Conservation (phyloP, 2,797 vertebrate species). For the Pelochelys cantorii region DNA sequence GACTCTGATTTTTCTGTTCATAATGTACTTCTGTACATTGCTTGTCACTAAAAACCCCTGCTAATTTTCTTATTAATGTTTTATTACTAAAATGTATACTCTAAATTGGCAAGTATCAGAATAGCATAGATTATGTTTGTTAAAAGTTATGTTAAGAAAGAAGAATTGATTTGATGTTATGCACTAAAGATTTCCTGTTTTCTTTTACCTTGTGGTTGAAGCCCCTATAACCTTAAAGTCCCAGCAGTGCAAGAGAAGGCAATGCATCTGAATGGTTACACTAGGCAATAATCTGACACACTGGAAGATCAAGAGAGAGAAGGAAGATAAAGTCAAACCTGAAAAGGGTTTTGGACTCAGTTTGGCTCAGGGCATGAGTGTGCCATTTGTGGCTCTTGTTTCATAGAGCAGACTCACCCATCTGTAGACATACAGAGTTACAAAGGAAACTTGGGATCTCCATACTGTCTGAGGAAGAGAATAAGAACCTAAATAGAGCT, state of each 20-base stretch:
- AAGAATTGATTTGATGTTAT: not conserved
- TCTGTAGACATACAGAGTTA: constrained; percentile 28
- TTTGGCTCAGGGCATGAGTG: constrained; percentile 39
- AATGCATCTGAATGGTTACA: not conserved
- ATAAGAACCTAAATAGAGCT: constrained; percentile 26
- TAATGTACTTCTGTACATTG: constrained; percentile 16
- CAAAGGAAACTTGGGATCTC: constrained; percentile 57
- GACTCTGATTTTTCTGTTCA: not conserved
- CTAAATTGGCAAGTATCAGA: not conserved
- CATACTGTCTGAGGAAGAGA: not conserved
- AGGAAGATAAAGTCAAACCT: constrained; percentile 7
- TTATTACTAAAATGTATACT: not conserved
- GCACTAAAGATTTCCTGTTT: not conserved
- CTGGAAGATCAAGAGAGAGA: not conserved
- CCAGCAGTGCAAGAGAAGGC: not conserved
- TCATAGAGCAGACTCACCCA: constrained; percentile 11
- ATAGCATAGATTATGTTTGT: not conserved
- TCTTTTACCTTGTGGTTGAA: not conserved
- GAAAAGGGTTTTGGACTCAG: not conserved
- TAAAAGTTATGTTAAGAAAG: not conserved
- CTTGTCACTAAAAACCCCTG: not conserved
- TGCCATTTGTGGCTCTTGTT: constrained; percentile 47
- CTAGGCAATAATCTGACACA: not conserved
- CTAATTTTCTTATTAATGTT: not conserved
- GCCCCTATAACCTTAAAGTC: not conserved